Percentiles rank a stretch among this genome's conserved stretches.
phyloP scores from a whole-genome alignment of 1,140 invertebrate genomes.

The Phortica variegata region DNA sequence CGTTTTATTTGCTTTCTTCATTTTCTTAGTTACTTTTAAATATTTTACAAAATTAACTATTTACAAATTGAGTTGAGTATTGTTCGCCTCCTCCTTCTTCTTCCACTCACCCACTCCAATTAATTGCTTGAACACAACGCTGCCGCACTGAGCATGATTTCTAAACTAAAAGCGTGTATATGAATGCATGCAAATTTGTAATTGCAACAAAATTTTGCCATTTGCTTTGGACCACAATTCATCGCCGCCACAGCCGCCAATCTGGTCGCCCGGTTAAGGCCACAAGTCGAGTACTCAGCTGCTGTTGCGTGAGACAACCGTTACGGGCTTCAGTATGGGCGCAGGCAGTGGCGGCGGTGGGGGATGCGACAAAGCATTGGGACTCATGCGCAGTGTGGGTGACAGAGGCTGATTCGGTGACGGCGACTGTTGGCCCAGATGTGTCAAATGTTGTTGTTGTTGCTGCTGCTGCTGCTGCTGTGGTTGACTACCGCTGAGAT shows the following conservation, averaged over 20 bases:
- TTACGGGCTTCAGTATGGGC: slow-evolving; percentile 59
- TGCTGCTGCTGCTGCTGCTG: not conserved
- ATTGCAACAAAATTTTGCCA: no score
- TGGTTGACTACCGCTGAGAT: not conserved
- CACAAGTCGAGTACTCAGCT: slow-evolving; percentile 33
- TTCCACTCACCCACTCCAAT: no score
- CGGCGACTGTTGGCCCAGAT: slow-evolving; percentile 38
- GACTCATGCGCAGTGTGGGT: slow-evolving; percentile 36
- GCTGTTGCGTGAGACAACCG: slow-evolving; percentile 59
- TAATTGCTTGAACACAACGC: no score
- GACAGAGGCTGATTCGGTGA: slow-evolving; percentile 46
- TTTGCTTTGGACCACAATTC: not conserved
- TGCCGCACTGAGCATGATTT: no score
- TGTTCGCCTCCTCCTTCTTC: no score
- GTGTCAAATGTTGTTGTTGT: slow-evolving; percentile 28
- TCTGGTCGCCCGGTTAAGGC: not conserved
- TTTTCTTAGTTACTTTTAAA: no score
- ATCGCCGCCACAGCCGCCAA: not conserved
- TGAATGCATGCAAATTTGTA: no score
- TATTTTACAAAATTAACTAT: no score
- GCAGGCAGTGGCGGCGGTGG: slow-evolving; percentile 36
- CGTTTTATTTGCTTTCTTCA: no score
- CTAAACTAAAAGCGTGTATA: no score
- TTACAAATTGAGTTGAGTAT: no score
- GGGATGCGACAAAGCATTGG: slow-evolving; percentile 1